Evolutionary conservation across 2,113 vertebrate species (phyloP).

Genomic region (Alethe diademata): DNA sequence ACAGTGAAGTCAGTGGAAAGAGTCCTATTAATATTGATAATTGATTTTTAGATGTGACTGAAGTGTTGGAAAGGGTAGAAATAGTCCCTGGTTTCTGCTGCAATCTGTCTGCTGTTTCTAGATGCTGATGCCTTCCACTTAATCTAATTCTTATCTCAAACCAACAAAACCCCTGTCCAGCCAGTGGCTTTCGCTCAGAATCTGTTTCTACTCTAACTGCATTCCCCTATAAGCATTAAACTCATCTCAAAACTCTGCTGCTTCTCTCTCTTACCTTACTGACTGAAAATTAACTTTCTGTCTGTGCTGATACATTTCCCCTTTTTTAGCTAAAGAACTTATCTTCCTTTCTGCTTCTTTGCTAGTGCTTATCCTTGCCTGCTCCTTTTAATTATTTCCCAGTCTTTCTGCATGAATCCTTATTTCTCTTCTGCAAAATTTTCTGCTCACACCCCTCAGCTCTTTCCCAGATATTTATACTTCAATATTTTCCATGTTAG

Average conservation of each 20-base stretch:
- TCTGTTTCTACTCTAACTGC: not conserved
- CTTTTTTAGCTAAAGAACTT: constrained; percentile 33
- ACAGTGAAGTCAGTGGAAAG: not conserved
- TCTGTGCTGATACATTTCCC: constrained; percentile 47
- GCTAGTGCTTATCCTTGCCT: not conserved
- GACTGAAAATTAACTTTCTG: constrained; percentile 51
- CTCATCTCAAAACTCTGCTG: not conserved
- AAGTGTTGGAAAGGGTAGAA: not conserved
- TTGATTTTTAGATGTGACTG: not conserved
- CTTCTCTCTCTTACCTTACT: not conserved
- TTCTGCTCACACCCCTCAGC: not conserved
- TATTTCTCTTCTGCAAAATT: not conserved
- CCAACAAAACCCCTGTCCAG: not conserved
- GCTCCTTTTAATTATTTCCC: constrained; percentile 29
- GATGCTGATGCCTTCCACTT: not conserved
- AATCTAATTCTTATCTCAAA: constrained; percentile 42
- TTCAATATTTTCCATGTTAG: not conserved
- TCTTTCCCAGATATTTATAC: not conserved
- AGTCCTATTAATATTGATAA: not conserved
- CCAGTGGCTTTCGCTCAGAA: not conserved
- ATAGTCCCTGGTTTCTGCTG: not conserved
- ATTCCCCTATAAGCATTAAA: not conserved
- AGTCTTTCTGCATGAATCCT: not conserved
- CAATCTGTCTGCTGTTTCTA: not conserved
- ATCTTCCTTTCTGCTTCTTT: constrained; percentile 35